phyloP scores from a whole-genome alignment of 2,113 vertebrate species.

The Ifrita kowaldi region DNA sequence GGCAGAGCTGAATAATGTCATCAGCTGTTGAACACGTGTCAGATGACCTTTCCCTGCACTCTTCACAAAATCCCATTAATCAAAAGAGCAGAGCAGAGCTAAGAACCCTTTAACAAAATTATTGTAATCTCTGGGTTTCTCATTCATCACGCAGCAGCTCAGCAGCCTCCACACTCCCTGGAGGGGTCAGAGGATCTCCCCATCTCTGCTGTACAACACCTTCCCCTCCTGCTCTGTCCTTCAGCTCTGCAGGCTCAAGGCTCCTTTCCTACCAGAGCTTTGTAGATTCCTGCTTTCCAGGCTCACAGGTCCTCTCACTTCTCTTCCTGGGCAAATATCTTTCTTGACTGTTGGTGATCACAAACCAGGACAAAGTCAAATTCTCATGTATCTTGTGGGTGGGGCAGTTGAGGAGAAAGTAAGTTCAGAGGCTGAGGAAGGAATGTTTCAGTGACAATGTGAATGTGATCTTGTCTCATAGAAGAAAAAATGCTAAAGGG shows the following conservation, averaged over 20 bases:
- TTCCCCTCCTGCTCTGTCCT: background rate
- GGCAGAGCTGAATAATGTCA: slow-evolving; percentile 4
- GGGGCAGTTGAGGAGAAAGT: background rate
- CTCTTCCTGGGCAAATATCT: background rate
- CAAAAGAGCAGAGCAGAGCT: slow-evolving; percentile 30
- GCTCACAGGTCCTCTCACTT: background rate
- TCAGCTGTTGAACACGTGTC: slow-evolving; percentile 22
- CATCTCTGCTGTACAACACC: background rate
- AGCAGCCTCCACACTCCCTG: background rate
- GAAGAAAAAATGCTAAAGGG: background rate
- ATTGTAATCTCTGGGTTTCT: slow-evolving; percentile 32
- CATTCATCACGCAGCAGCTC: background rate
- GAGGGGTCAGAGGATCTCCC: background rate
- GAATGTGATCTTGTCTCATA: background rate
- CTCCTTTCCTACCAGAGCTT: background rate
- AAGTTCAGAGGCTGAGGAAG: background rate
- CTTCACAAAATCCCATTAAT: slow-evolving; percentile 46
- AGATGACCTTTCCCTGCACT: slow-evolving; percentile 42
- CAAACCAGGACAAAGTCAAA: background rate
- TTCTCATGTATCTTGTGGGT: background rate
- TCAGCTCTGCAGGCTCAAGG: background rate
- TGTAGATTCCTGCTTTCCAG: background rate
- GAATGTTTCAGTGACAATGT: background rate
- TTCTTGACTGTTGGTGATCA: background rate
- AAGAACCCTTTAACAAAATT: slow-evolving; percentile 46